Evolutionary conservation across 2,113 vertebrate genomes (phyloP), one percentile per base, ranked within the genome.

Genomic region (Lepisosteus oculatus): DNA sequence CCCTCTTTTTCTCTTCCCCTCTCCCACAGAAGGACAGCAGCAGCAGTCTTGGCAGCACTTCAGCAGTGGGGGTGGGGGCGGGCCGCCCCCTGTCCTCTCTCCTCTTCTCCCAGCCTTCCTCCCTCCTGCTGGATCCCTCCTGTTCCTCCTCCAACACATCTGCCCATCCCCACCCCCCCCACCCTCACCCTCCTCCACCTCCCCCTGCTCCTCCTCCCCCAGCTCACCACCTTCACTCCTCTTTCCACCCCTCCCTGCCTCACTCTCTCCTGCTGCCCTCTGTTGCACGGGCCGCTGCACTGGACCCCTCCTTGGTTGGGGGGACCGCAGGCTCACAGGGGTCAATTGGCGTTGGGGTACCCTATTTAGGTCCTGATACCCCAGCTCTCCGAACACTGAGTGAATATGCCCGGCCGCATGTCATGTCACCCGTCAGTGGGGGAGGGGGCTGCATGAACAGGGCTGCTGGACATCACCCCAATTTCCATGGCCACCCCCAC

Each of bases 301-400:
- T 11, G 14, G 8, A 11, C 5, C 17, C 3, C 15, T 11, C 80
- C 15, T 17, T 17, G 89, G 51, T 87, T 90, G 68, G 89, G 83
- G 8, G 82, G 94, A 0, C 89, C 90, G 14, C 87, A 86, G 61
- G 84, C 84, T 51, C 68, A 9, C 91, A 64, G 89, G 89, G 51
- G 95, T 98, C 29, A 29, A 29, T 29, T 29, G 59, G 95, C 96
- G 0, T 91, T 97, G n/a, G 96, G 97, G 68, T 96, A 95, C 14
- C 96, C 97, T 99, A 98, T 81, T 85, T 99, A 79, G 97, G 97
- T 59, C 96, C 97, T 0, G 97, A 99, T 85, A 99, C 97, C 2
- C 97, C 97, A 0, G 96, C 97, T 3, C 85, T 98, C 74, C 95
- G 97, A 84, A 99, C 97, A 13, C 92, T 99, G 65, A 99, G 97